These are phyloP conservation scores for Cyphomyrus plagiostoma DNA, from an alignment of 2,113 vertebrate species.

Conservation along the genomic window DNA sequence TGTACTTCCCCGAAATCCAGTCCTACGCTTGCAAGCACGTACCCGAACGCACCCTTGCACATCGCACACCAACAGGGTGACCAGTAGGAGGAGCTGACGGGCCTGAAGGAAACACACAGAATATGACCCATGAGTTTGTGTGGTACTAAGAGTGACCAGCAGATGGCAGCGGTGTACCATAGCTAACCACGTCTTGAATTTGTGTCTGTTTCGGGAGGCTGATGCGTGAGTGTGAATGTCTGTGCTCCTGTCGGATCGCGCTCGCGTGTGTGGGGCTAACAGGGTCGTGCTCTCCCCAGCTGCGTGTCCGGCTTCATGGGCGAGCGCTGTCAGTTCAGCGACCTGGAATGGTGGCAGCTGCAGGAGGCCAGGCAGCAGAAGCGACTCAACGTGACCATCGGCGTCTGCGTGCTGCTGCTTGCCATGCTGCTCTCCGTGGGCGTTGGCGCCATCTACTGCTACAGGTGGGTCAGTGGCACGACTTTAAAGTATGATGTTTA, in stretches of 20 bases:
- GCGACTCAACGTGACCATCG: slow-evolving; percentile 56
- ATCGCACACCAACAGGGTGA: not conserved
- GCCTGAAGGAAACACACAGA: not conserved
- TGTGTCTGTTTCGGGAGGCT: not conserved
- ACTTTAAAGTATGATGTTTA: not conserved
- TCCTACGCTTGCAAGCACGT: slow-evolving; percentile 86
- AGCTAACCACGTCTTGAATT: not conserved
- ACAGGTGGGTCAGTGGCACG: slow-evolving; percentile 57
- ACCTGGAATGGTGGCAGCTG: slow-evolving; percentile 82
- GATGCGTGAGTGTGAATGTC: not conserved
- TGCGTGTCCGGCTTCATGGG: slow-evolving; percentile 1
- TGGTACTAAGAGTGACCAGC: slow-evolving; percentile 27
- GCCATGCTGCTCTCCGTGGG: slow-evolving; percentile 63
- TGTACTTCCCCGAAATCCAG: slow-evolving; percentile 71
- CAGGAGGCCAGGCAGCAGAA: slow-evolving; percentile 58
- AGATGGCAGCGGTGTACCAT: slow-evolving; percentile 53
- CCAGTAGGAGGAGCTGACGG: not conserved
- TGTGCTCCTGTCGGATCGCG: not conserved
- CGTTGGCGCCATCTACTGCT: slow-evolving; percentile 58
- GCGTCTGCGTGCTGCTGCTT: slow-evolving; percentile 43
- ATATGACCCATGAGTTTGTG: not conserved
- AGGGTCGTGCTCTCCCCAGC: not conserved
- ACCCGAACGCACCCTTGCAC: not conserved
- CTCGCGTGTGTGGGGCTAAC: not conserved
- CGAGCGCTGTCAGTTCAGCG: slow-evolving; percentile 73